Percentiles rank a stretch among this genome's conserved stretches.
These are phyloP conservation scores for Camponotus pennsylvanicus DNA, from an alignment of 1,140 invertebrate species.

Conservation along the genomic window DNA sequence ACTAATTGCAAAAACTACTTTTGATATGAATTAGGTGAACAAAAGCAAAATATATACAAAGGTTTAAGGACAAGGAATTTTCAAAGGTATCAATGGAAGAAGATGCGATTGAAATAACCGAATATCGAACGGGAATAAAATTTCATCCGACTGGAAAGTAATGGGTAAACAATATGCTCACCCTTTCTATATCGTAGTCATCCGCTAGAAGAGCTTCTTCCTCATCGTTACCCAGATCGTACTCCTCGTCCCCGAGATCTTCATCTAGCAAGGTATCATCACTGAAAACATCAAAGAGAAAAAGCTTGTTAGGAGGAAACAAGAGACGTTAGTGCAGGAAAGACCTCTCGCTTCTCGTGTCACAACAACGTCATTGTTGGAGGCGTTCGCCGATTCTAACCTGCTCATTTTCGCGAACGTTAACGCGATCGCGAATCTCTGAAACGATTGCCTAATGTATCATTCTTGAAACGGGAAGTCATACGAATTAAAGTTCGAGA, in stretches of 20 bases:
- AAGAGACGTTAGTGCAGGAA: not conserved
- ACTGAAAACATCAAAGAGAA: slow-evolving; percentile 74
- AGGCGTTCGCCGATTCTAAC: slow-evolving; percentile 70
- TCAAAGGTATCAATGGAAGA: not conserved
- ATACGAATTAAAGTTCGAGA: not conserved
- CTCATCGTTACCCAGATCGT: slow-evolving; percentile 85
- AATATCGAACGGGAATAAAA: not conserved
- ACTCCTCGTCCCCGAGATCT: slow-evolving; percentile 84
- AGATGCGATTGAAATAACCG: slow-evolving; percentile 3
- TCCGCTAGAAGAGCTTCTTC: slow-evolving; percentile 85
- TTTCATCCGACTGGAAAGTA: slow-evolving; percentile 67
- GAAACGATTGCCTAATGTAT: not conserved
- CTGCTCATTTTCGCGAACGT: slow-evolving; percentile 26
- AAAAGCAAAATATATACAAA: not conserved
- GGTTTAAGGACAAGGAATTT: not conserved
- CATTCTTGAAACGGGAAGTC: not conserved
- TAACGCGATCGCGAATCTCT: not conserved
- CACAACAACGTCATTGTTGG: slow-evolving; percentile 71
- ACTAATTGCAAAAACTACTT: not conserved
- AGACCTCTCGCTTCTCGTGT: not conserved
- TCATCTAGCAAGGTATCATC: slow-evolving; percentile 85
- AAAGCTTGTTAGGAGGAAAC: not conserved
- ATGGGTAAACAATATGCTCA: slow-evolving; percentile 81
- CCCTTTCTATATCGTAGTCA: slow-evolving; percentile 85
- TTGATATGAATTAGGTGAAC: slow-evolving; percentile 11